A percentile compares a stretch with the other conserved stretches of the same genome.
phyloP scores from a whole-genome alignment of 2,797 vertebrate genomes.

The Pangasius larnaudii region DNA sequence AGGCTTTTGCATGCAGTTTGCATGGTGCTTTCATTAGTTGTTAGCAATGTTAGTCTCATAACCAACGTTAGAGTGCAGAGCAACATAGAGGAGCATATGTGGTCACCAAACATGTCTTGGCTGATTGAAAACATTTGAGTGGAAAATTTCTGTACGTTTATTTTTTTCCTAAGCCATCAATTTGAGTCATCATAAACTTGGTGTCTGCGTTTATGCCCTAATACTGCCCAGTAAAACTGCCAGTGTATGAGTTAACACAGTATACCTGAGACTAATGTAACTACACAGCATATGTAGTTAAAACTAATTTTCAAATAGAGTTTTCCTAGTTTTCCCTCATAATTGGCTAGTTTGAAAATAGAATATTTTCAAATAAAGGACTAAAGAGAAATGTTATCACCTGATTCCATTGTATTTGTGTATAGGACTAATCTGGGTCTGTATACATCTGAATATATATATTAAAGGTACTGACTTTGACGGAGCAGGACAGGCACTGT shows the following conservation, averaged over 20 bases:
- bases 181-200: constrained; percentile 12
- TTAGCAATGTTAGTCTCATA: constrained; percentile 21
- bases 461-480: background rate
- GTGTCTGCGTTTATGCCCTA: background rate
- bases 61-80: constrained; percentile 17
- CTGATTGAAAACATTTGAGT: constrained; percentile 32
- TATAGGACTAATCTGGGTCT: background rate
- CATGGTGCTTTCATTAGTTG: constrained; percentile 35
- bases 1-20: constrained; percentile 34
- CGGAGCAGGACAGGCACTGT: background rate
- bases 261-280: background rate
- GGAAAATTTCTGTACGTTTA: constrained; percentile 30
- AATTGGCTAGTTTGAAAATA: too few relatives aligned
- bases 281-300: background rate
- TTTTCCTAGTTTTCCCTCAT: too few relatives aligned
- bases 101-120: constrained; percentile 16
- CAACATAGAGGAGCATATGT: constrained; percentile 24
- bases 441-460: background rate
- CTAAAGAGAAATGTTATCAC: background rate
- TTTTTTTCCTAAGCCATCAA: constrained; percentile 30
- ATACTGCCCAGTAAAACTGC: background rate
- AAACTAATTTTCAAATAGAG: background rate
- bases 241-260: background rate
- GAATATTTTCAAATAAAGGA: background rate
- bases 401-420: background rate